Evolutionary conservation across 2,797 vertebrate genomes (phyloP).

Genomic region (Cuculus canorus): DNA sequence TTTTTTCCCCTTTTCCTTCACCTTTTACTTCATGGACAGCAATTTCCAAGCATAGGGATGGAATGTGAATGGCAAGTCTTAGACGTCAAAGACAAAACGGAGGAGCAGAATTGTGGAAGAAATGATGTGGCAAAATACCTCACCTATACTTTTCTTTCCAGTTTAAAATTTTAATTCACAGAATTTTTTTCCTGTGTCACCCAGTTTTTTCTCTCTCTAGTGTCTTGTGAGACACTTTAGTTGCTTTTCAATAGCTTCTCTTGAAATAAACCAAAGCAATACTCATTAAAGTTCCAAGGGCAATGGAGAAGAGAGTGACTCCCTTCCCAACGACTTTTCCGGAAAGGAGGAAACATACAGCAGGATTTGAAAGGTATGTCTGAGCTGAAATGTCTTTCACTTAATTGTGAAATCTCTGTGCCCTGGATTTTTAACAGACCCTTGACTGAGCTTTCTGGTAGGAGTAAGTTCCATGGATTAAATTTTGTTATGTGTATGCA

Average conservation of each 20-base stretch:
- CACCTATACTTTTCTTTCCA: conserved; percentile 58
- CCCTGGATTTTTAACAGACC: conserved; percentile 37
- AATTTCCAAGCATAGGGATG: conserved; percentile 66
- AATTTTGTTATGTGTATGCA: neutral
- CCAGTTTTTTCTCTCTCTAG: conserved; percentile 66
- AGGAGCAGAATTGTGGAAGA: conserved; percentile 65
- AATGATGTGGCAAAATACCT: conserved; percentile 65
- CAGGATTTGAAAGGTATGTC: conserved; percentile 80
- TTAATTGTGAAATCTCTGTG: conserved; percentile 35
- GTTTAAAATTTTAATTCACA: conserved; percentile 66
- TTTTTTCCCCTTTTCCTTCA: conserved; percentile 36
- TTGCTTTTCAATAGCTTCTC: conserved; percentile 80
- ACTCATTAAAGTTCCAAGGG: conserved; percentile 77
- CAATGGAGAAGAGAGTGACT: conserved; percentile 74
- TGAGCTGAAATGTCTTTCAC: conserved; percentile 52
- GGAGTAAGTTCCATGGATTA: neutral
- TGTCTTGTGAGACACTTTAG: conserved; percentile 76
- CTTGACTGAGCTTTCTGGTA: conserved; percentile 1
- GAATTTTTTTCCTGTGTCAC: conserved; percentile 70
- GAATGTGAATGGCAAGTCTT: conserved; percentile 59
- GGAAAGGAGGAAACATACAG: conserved; percentile 58
- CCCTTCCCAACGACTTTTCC: conserved; percentile 69
- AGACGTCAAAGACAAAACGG: conserved; percentile 48
- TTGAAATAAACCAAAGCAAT: conserved; percentile 85
- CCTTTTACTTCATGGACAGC: conserved; percentile 66